phyloP scores from a whole-genome alignment of 30 jellyfish, hydroid and myxozoan genomes.

The Mastigias papua region DNA sequence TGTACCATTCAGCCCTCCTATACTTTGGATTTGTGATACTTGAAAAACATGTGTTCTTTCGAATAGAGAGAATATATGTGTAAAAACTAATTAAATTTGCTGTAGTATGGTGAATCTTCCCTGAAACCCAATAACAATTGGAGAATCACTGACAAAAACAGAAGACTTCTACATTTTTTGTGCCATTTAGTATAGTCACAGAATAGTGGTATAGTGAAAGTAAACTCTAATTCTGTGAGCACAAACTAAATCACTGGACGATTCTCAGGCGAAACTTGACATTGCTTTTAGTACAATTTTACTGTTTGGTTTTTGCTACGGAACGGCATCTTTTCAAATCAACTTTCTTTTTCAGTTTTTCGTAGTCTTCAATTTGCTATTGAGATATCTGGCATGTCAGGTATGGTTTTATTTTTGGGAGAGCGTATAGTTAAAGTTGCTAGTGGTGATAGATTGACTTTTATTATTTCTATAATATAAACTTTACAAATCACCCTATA shows the following conservation, averaged over 20 bases:
- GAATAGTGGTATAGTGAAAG: background rate
- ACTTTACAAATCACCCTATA: no score
- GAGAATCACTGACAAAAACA: no score
- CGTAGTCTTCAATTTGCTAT: slow-evolving; percentile 15
- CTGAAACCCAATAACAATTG: no score
- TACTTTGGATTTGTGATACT: background rate
- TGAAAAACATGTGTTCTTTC: background rate
- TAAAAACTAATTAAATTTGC: no score
- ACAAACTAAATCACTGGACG: background rate
- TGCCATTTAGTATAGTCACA: no score
- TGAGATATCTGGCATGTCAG: slow-evolving; percentile 57
- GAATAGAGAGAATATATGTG: no score
- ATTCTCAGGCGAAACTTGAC: background rate
- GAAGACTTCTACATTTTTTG: no score
- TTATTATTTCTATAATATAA: no score
- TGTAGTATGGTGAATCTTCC: no score
- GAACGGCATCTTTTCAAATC: background rate
- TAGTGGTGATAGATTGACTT: background rate
- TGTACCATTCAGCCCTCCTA: background rate
- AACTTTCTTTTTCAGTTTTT: slow-evolving; percentile 7
- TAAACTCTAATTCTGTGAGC: background rate
- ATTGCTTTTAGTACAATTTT: background rate
- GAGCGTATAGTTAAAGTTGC: background rate
- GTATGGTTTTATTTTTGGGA: background rate
- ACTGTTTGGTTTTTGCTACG: background rate